phyloP scores from a whole-genome alignment of 2,113 vertebrate species.

The Laticauda colubrina region DNA sequence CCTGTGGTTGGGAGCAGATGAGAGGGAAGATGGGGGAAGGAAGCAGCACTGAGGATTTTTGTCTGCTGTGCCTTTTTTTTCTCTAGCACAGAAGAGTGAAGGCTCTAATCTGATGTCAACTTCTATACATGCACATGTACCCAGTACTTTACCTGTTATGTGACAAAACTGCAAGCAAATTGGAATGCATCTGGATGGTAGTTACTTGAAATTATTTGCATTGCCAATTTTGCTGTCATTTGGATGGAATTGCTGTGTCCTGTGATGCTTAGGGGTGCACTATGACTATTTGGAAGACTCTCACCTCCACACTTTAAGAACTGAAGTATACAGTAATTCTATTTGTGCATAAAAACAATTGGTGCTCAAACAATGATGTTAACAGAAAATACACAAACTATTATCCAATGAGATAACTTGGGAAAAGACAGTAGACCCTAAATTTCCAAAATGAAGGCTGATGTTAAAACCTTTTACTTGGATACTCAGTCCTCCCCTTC shows the following conservation, averaged over 20 bases:
- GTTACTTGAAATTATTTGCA: not conserved
- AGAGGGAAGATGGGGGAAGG: not conserved
- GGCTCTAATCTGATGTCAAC: no score
- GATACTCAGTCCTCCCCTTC: not conserved
- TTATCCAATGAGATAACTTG: not conserved
- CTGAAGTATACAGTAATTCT: not conserved
- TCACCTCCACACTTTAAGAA: not conserved
- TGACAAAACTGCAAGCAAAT: not conserved
- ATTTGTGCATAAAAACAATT: not conserved
- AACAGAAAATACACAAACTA: not conserved
- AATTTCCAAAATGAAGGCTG: not conserved
- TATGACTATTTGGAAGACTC: not conserved
- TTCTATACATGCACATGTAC: not conserved
- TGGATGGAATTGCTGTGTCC: not conserved
- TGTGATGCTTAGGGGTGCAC: no score
- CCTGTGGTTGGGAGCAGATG: slow-evolving; percentile 57
- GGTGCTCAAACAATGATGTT: not conserved
- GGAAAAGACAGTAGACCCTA: not conserved
- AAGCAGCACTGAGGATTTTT: not conserved
- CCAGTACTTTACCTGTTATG: not conserved
- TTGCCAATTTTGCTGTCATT: not conserved
- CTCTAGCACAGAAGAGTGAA: no score
- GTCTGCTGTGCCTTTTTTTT: not conserved
- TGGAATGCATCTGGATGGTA: not conserved
- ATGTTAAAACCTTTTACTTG: not conserved